Percentiles rank a stretch among this genome's conserved stretches.
These are phyloP conservation scores for Apis laboriosa DNA, from an alignment of 1,140 invertebrate species.

Conservation along the genomic window DNA sequence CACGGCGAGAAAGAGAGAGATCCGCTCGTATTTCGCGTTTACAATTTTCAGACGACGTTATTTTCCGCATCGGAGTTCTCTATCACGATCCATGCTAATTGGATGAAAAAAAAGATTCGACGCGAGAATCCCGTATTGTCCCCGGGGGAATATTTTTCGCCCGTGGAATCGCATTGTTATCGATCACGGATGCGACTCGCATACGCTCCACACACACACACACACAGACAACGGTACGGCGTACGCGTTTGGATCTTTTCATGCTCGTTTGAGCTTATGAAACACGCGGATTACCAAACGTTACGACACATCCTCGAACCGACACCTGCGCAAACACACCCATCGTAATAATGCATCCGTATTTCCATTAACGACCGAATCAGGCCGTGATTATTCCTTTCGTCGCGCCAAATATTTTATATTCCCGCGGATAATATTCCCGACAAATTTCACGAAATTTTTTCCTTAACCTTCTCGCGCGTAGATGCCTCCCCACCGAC, in stretches of 20 bases:
- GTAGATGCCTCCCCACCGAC: no score
- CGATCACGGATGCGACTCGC: not conserved
- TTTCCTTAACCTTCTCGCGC: no score
- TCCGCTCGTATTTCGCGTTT: not conserved
- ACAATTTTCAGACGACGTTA: not conserved
- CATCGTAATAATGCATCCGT: not conserved
- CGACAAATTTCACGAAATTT: no score
- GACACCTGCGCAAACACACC: not conserved
- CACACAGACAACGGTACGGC: no score
- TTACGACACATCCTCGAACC: not conserved
- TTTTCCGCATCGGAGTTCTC: not conserved
- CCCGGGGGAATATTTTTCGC: not conserved
- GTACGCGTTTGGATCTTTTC: not conserved
- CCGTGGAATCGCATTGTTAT: conserved; percentile 11
- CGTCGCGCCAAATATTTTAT: not conserved
- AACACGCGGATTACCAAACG: not conserved
- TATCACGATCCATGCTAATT: not conserved
- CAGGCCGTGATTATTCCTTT: not conserved
- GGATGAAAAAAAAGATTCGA: not conserved
- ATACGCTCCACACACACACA: not conserved
- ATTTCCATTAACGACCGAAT: not conserved
- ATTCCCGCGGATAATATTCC: not conserved
- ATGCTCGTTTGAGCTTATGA: conserved; percentile 1
- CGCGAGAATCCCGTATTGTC: not conserved
- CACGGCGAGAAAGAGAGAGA: not conserved